A percentile compares a stretch with the other conserved stretches of the same genome.
phyloP scores from a whole-genome alignment of 2,797 vertebrate species.

The Halcyon chelicuti region DNA sequence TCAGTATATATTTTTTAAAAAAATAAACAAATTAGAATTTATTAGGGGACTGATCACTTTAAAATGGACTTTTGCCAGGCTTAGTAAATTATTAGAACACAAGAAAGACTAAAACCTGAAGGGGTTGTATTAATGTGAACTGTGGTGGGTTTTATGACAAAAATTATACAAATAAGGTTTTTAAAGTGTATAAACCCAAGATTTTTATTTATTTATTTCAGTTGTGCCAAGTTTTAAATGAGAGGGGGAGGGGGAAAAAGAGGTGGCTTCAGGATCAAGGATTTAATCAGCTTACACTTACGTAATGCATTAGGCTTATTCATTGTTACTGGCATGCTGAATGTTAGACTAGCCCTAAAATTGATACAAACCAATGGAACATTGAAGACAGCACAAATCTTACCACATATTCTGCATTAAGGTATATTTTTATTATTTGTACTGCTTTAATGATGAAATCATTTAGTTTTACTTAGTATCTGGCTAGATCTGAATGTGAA shows the following conservation, averaged over 20 bases:
- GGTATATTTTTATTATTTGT: constrained; percentile 37
- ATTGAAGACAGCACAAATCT: constrained; percentile 40
- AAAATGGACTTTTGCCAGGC: neutral
- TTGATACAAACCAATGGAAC: constrained; percentile 41
- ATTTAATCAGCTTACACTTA: constrained; percentile 70
- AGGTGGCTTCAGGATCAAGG: constrained; percentile 50
- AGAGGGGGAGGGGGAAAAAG: constrained; percentile 25
- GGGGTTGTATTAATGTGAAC: neutral
- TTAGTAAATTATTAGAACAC: neutral
- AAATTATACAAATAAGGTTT: neutral
- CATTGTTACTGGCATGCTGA: constrained; percentile 56
- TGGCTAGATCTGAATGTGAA: neutral
- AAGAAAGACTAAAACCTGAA: neutral
- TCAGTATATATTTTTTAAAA: neutral
- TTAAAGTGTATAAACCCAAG: neutral
- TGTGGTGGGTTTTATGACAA: neutral
- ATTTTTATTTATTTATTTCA: neutral
- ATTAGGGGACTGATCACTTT: neutral
- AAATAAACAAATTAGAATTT: neutral
- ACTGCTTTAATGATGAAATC: neutral
- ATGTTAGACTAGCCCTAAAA: constrained; percentile 48
- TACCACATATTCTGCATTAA: constrained; percentile 20
- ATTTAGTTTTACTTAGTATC: neutral
- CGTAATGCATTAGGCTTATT: constrained; percentile 68
- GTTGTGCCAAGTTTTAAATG: constrained; percentile 25